A percentile compares a stretch with the other conserved stretches of the same genome.
phyloP scores from a whole-genome alignment of 92 coral and sea anemone genomes.

The Pocillopora grandis region DNA sequence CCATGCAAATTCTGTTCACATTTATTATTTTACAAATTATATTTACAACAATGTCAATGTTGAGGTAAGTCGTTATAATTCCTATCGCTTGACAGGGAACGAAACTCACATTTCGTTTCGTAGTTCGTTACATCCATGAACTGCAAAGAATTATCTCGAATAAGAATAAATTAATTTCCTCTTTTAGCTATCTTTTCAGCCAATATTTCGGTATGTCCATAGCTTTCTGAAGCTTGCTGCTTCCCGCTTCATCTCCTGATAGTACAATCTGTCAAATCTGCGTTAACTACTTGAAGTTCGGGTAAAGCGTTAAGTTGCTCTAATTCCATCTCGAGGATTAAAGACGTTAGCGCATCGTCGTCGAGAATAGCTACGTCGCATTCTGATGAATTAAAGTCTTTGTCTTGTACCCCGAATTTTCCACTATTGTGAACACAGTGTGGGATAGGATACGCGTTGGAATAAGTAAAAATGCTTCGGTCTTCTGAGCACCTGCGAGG shows the following conservation, averaged over 20 bases:
- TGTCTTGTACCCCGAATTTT: constrained; percentile 1
- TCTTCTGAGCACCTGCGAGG: constrained; percentile 30
- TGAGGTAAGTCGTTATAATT: constrained; percentile 9
- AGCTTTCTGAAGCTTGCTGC: constrained; percentile 1
- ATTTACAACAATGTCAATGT: constrained; percentile 35
- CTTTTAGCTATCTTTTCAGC: constrained; percentile 4
- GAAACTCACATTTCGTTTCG: background rate
- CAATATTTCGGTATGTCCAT: background rate
- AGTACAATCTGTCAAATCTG: constrained; percentile 35
- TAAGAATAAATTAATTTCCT: constrained; percentile 12
- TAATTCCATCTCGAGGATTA: constrained; percentile 67
- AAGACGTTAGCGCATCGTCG: constrained; percentile 64
- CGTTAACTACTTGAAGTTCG: constrained; percentile 56
- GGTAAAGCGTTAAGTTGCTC: constrained; percentile 66
- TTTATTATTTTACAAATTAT: constrained; percentile 30
- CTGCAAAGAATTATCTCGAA: background rate
- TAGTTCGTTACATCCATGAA: background rate
- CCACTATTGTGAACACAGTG: constrained; percentile 35
- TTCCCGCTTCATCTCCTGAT: constrained; percentile 5
- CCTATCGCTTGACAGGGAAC: background rate
- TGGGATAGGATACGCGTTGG: constrained; percentile 43
- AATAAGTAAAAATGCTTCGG: constrained; percentile 32
- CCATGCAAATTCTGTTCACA: constrained; percentile 1
- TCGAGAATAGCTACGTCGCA: constrained; percentile 60
- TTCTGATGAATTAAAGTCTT: constrained; percentile 9